phyloP scores from a whole-genome alignment of 2,888 invertebrate species.

The Corythucha ciliata region DNA sequence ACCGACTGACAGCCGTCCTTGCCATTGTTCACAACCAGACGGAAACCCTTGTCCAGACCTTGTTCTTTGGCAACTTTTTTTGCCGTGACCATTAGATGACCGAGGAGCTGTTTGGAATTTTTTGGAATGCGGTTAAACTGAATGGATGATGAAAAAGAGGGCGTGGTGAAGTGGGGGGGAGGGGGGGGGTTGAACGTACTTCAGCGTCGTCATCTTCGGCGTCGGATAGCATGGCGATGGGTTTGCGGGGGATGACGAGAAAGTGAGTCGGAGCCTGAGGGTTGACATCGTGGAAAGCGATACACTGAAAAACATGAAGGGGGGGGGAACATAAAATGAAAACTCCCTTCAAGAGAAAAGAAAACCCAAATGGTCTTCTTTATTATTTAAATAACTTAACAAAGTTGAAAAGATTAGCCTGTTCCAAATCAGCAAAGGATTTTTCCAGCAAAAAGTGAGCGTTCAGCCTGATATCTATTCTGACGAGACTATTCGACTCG shows the following conservation, averaged over 20 bases:
- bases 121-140: not conserved
- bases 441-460: no score
- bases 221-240: conserved; percentile 70
- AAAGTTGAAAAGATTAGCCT: no score
- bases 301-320: conserved; percentile 73
- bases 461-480: no score
- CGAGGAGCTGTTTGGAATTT: conserved; percentile 45
- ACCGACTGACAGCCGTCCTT: conserved; percentile 87
- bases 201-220: conserved; percentile 63
- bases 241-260: conserved; percentile 86
- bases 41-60: conserved; percentile 70
- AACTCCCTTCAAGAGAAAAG: no score
- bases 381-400: no score
- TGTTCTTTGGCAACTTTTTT: conserved; percentile 68
- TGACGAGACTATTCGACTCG: no score
- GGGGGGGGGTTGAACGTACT: no score
- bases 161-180: no score
- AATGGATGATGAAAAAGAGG: not conserved
- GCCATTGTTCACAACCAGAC: conserved; percentile 88
- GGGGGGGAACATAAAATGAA: no score
- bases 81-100: conserved; percentile 74
- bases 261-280: conserved; percentile 94
- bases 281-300: conserved; percentile 85
- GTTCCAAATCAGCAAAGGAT: no score
- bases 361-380: no score